Evolutionary conservation across 2,113 vertebrate species (phyloP).

Genomic region (Urocolius indicus): DNA sequence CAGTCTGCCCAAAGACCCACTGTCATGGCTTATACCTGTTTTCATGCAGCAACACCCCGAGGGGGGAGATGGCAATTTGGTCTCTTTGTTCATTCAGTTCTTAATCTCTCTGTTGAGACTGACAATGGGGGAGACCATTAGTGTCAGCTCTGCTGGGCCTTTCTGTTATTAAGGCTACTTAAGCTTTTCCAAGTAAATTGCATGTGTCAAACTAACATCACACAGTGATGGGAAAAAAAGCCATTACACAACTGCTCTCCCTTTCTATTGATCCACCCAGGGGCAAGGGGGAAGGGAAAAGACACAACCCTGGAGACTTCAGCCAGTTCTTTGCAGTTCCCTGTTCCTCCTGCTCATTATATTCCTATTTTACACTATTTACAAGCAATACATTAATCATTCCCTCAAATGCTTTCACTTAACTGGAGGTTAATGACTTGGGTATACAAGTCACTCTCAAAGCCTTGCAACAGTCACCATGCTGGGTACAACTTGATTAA

Average conservation of each 20-base stretch:
- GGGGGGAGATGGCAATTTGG: slow-evolving; percentile 1
- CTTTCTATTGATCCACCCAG: neutral
- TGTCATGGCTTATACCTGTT: neutral
- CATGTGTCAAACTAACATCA: slow-evolving; percentile 31
- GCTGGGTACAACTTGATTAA: neutral
- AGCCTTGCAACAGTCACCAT: neutral
- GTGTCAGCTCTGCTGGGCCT: slow-evolving; percentile 35
- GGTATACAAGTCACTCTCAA: neutral
- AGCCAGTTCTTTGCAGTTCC: neutral
- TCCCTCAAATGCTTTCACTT: neutral
- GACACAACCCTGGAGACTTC: neutral
- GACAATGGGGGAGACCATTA: slow-evolving; percentile 40
- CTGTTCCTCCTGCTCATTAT: neutral
- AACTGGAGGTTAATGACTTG: neutral
- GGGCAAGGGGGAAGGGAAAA: slow-evolving; percentile 11
- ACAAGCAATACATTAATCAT: neutral
- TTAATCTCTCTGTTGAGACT: slow-evolving; percentile 42
- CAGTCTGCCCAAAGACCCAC: neutral
- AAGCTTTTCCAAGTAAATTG: slow-evolving; percentile 56
- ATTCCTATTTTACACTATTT: neutral
- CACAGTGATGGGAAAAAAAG: slow-evolving; percentile 8
- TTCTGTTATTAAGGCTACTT: slow-evolving; percentile 61
- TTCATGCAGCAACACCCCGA: neutral
- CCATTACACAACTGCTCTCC: neutral
- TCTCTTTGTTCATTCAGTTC: slow-evolving; percentile 27